Base-by-base conservation (phyloP, 2,113 vertebrate species). In the Corvus moneduloides region DNA sequence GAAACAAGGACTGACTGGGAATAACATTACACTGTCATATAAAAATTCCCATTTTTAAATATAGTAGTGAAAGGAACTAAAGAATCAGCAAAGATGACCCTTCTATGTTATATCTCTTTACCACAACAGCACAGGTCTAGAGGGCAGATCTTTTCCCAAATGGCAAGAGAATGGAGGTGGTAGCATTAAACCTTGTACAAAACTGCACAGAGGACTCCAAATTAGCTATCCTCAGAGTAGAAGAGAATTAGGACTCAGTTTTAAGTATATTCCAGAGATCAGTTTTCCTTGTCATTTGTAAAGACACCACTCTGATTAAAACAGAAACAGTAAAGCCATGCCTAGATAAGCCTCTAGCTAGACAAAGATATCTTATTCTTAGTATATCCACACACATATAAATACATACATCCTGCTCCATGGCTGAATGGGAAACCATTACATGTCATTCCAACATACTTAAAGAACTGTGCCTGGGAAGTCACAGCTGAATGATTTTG, bases 401-500 rank as follows among this genome's bases (percentile, higher is more conserved):
- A 90, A 86, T n/a, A n/a, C n/a, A 49, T 35, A 35, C 26, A n/a
- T 86, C 63, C 35, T 86, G 59, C 35, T 37, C 55, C 84, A n/a
- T 28, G 49, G 84, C 89, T 44, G 52, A 93, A 80, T 90, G 91
- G 64, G 54, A 92, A 85, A 68, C 30, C 27, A 94, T 87, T 86
- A 39, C 67, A 17, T 67, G 62, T 73, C 91, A 85, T 91, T 95
- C 93, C 82, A 95, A 73, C 35, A 67, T 41, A 74, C 84, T 86
- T 85, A 89, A 96, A 96, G 87, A 84, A 90, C 81, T 87, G 89
- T 78, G 74, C 82, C 75, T 92, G 77, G 61, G 41, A 92, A 85
- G 78, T 96, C 89, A 97, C 97, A 98, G 97, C 97, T 98, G 97
- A 98, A 95, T 86, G 75, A 95, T 97, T 91, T 97, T 97, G 97